Base-by-base conservation (phyloP, 2,113 vertebrate species). In the Peromyscus californicus region DNA sequence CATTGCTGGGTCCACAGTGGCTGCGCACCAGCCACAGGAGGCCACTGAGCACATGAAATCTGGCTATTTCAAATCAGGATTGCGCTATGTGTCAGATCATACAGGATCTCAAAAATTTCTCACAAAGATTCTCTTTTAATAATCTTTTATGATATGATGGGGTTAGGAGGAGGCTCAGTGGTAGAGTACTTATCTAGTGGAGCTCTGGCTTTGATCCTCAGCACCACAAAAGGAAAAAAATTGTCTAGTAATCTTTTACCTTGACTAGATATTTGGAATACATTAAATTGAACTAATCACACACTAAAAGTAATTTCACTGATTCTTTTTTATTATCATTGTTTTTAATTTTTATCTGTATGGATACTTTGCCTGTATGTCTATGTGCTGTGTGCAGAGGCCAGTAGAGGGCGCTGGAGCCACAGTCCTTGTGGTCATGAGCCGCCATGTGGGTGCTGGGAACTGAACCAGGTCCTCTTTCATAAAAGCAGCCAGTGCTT, bases 271-370 rank as follows among this genome's bases (percentile, higher is more conserved):
- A 92, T 85, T 92, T 86, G 36, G 2, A 79, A 93, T 85, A 45
- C 59, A 91, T 16, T 84, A 12, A 33, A 75, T 82, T 96, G 80
- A 78, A 91, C 15, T 61, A 93, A 89, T 29, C 17, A 48, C 87
- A 86, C 36, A 54, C 42, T 89, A 33, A 88, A 91, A 95, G 74
- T 86, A 86, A 80, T 83, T 93, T 89, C 42, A 69, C 79, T 39
- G 90, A 31, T 86, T 96, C 54, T 2, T 96, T 48, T 17, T 51
- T 78, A 31, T 78, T 78, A 26, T 42, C 39, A 24, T 75, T 42
- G 22, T 76, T 26, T 13, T 45, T 29, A 54, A 45, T 91, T 80
- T 80, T 67, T 94, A n/a, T 59, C 33, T 93, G 29, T 80, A 57
- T 36, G 17, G 31, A 17, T 57, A 57, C 51, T 79, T 78, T 79